These are phyloP conservation scores for Meta bourneti DNA, from an alignment of 2,888 invertebrate species.

Conservation along the genomic window DNA sequence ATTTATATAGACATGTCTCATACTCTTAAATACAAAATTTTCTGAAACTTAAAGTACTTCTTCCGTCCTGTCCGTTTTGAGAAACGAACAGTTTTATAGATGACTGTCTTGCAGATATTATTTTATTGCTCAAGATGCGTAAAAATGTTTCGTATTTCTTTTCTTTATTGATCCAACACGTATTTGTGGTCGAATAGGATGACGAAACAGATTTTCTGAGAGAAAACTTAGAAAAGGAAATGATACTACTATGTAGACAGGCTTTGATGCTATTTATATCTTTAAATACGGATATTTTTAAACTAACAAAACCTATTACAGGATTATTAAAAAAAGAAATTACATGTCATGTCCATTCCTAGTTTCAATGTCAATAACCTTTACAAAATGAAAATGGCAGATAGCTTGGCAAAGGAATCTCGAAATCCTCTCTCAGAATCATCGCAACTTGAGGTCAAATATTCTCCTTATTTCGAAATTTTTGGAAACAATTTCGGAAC, in stretches of 20 bases:
- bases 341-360: neutral
- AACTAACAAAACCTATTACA: too few relatives aligned
- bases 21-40: neutral
- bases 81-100: neutral
- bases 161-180: conserved; percentile 7
- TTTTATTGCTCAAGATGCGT: conserved; percentile 7
- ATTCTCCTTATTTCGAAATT: too few relatives aligned
- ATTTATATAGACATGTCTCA: neutral
- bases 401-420: too few relatives aligned
- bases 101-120: neutral
- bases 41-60: neutral
- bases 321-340: too few relatives aligned
- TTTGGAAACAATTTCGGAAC: too few relatives aligned
- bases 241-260: neutral
- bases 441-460: too few relatives aligned
- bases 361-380: too few relatives aligned
- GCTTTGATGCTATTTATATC: too few relatives aligned
- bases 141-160: conserved; percentile 4
- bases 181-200: neutral
- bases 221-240: conserved; percentile 11
- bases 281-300: too few relatives aligned
- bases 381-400: too few relatives aligned
- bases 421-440: too few relatives aligned
- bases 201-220: neutral
- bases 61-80: neutral